These are phyloP conservation scores for Phlogophora meticulosa DNA, from an alignment of 2,888 invertebrate genomes.

Conservation along the genomic window DNA sequence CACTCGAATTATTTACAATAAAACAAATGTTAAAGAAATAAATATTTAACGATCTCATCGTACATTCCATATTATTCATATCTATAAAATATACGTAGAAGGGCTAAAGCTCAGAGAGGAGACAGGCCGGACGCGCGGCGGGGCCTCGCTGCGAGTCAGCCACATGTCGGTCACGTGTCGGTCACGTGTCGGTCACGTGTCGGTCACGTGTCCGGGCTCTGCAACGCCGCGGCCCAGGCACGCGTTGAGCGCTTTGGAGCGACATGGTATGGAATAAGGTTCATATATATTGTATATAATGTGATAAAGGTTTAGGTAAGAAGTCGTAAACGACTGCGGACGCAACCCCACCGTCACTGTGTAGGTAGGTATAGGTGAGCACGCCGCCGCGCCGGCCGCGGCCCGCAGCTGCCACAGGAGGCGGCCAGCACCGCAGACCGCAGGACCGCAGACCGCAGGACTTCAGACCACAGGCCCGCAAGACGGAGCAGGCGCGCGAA, in stretches of 20 bases:
- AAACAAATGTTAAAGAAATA: constrained; percentile 26
- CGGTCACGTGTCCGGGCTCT: no score
- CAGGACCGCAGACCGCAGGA: no score
- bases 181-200: no score
- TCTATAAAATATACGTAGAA: constrained; percentile 27
- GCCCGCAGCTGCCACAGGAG: neutral
- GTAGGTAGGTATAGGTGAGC: constrained; percentile 10
- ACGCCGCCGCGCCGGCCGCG: neutral
- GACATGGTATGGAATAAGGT: constrained; percentile 2
- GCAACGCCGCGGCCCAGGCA: no score
- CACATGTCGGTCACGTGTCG: no score
- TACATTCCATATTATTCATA: constrained; percentile 47
- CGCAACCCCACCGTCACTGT: constrained; percentile 41
- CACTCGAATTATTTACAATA: constrained; percentile 9
- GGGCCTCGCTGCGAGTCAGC: no score
- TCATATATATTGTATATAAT: constrained; percentile 62
- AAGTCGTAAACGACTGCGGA: constrained; percentile 52
- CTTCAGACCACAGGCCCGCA: neutral
- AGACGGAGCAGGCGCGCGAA: no score
- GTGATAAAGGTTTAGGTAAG: constrained; percentile 44
- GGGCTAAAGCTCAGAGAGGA: neutral
- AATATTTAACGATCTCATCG: constrained; percentile 37
- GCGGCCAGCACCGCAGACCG: no score
- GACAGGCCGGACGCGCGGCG: neutral
- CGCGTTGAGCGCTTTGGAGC: neutral